A percentile compares a stretch with the other conserved stretches of the same genome.
Evolutionary conservation across 2,888 invertebrate species (phyloP).

Genomic region (Cremastinae sp.): DNA sequence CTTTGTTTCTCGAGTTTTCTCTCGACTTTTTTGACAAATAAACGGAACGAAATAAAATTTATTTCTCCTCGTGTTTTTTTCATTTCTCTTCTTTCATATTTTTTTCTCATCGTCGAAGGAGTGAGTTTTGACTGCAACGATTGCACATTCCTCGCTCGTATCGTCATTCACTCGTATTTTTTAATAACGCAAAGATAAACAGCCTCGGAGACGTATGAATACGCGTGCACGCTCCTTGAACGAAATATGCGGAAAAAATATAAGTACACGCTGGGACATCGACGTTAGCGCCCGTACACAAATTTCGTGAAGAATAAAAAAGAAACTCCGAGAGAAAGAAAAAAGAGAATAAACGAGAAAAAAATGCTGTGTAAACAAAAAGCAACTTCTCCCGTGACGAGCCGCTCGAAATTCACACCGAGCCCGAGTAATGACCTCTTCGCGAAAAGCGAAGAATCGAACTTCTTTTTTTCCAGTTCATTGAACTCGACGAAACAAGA

Average conservation of each 20-base stretch:
- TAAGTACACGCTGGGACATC: not conserved
- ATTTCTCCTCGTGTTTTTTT: too few relatives aligned
- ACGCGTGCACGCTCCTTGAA: not conserved
- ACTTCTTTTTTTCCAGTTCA: conserved; percentile 50
- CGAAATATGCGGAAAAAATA: not conserved
- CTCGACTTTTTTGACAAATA: too few relatives aligned
- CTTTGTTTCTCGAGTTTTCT: too few relatives aligned
- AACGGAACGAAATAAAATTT: too few relatives aligned
- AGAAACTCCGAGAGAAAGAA: too few relatives aligned
- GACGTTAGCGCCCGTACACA: conserved; percentile 1
- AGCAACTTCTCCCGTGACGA: conserved; percentile 30
- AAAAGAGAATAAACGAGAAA: too few relatives aligned
- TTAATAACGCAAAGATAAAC: conserved; percentile 7
- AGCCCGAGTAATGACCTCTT: conserved; percentile 41
- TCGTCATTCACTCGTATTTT: conserved; percentile 42
- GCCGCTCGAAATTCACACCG: conserved; percentile 26
- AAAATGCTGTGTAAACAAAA: conserved; percentile 56
- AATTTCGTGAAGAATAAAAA: conserved; percentile 14
- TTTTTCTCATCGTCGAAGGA: not conserved
- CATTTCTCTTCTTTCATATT: too few relatives aligned
- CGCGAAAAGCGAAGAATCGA: conserved; percentile 24
- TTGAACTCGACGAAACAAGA: conserved; percentile 35
- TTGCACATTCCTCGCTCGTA: conserved; percentile 46
- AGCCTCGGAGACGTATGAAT: not conserved
- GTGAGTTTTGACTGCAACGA: conserved; percentile 23